Evolutionary conservation across 2,113 vertebrate species (phyloP), one percentile per base, ranked within the genome.

Genomic region (Dasypus novemcinctus): DNA sequence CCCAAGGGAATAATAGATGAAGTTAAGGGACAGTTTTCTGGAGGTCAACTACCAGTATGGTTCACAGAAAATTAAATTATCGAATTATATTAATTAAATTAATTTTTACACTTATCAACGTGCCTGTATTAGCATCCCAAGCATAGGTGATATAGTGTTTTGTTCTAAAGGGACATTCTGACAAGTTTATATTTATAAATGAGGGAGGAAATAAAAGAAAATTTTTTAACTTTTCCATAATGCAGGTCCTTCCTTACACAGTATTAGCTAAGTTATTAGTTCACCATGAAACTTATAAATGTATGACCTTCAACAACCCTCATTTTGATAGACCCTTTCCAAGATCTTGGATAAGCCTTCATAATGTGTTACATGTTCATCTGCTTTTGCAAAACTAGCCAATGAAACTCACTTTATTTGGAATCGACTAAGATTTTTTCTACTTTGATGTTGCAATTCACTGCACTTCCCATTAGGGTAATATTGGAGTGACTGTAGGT

Each of bases 161-260:
- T 86, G 7, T 76, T 68, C 31, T 75, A 76, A 92, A 69, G 83
- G 10, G 17, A 76, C 17, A 36, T 38, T 29, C 20, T 80, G 46
- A 80, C 2, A 75, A 61, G 31, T 84, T 63, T 85, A 63, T 59
- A n/a, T 64, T 85, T n/a, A 7, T 25, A 96, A 90, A 96, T 82
- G n/a, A 54, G 2, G 75, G 25, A 83, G 25, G 31, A 5, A 80
- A 68, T 57, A 7, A 61, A 69, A 82, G 18, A 36, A 61, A 59
- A 7, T 9, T 90, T 90, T 43, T 23, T 3, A 83, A 18, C 49
- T 57, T 20, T 63, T 54, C 71, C 13, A 38, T 49, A 74, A 68
- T 69, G 36, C 25, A 46, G 21, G 15, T 3, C 25, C 11, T 91
- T 93, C 23, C 21, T 68, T 78, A 78, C 1, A 76, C 9, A 54